These are phyloP conservation scores for Linnaemya vulpina DNA, from an alignment of 2,888 invertebrate genomes.

Conservation along the genomic window DNA sequence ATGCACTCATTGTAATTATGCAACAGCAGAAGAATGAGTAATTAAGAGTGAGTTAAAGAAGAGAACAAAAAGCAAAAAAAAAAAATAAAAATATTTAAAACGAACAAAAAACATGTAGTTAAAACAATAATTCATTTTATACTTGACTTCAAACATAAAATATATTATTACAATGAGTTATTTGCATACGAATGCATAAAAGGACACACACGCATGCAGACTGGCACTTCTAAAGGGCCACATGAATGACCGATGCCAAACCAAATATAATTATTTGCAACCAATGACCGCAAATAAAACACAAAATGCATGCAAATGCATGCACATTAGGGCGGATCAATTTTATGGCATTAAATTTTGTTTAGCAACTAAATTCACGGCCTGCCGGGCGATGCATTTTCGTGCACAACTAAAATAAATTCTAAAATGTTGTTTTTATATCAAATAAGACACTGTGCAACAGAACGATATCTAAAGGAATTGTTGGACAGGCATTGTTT, in stretches of 20 bases:
- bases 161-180: conserved; percentile 61
- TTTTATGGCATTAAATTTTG: too few species aligned
- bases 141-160: conserved; percentile 53
- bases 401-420: too few species aligned
- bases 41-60: conserved; percentile 1
- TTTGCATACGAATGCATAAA: conserved; percentile 29
- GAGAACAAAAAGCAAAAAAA: background rate
- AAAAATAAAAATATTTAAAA: conserved; percentile 21
- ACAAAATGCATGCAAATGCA: conserved; percentile 50
- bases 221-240: conserved; percentile 10
- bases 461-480: too few species aligned
- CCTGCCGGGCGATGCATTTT: too few species aligned
- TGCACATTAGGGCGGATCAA: background rate
- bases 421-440: too few species aligned
- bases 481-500: too few species aligned
- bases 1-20: conserved; percentile 1
- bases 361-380: too few species aligned
- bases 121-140: conserved; percentile 60
- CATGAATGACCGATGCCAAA: conserved; percentile 41
- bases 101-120: conserved; percentile 30
- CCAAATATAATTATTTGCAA: conserved; percentile 69
- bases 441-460: too few species aligned
- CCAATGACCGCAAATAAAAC: conserved; percentile 68
- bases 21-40: conserved; percentile 12
- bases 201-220: conserved; percentile 7